phyloP scores from a whole-genome alignment of 2,797 vertebrate species.

The Tapirus indicus region DNA sequence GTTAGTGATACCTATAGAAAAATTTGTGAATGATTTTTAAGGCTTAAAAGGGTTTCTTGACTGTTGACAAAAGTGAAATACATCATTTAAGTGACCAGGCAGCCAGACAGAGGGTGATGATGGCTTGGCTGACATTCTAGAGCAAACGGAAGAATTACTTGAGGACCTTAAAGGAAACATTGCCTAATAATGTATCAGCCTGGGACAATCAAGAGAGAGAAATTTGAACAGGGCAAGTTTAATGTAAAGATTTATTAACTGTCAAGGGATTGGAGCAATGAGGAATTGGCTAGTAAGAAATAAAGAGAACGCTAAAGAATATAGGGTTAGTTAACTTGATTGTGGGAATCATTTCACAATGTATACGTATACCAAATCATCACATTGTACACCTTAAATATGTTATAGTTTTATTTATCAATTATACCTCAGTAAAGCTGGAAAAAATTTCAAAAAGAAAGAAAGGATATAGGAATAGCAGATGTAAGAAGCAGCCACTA shows the following conservation, averaged over 20 bases:
- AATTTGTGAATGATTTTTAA: slow-evolving; percentile 30
- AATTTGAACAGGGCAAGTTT: slow-evolving; percentile 1
- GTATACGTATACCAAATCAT: not conserved
- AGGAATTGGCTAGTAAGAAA: not conserved
- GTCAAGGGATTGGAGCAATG: not conserved
- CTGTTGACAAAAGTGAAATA: not conserved
- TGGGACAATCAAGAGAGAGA: not conserved
- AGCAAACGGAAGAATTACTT: not conserved
- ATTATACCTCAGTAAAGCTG: not conserved
- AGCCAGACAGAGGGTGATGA: not conserved
- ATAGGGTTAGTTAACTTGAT: not conserved
- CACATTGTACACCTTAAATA: not conserved
- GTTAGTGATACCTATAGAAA: not conserved
- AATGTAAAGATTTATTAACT: slow-evolving; percentile 26
- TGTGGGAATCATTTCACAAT: not conserved
- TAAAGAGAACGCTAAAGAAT: not conserved
- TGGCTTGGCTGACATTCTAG: not conserved
- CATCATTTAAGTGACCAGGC: not conserved
- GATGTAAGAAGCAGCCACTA: not conserved
- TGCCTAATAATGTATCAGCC: not conserved
- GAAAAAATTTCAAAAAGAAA: not conserved
- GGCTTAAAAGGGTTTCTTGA: slow-evolving; percentile 4
- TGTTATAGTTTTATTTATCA: not conserved
- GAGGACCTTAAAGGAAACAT: not conserved
- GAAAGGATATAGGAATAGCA: not conserved